These are phyloP conservation scores for Ceratina japonica DNA, from an alignment of 1,140 invertebrate genomes.

Conservation along the genomic window DNA sequence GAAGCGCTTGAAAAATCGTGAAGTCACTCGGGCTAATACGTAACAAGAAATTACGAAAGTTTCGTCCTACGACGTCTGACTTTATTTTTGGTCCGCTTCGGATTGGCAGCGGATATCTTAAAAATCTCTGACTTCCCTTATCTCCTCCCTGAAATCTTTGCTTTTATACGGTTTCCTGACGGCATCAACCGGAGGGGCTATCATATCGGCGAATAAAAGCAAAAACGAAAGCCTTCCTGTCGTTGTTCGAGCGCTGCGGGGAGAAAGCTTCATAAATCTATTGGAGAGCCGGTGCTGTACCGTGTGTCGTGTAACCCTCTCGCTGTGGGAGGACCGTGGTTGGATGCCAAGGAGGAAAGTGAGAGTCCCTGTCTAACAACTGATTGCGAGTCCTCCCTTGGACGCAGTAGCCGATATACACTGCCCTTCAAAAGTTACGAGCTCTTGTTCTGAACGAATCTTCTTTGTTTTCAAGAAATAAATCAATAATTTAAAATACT, in stretches of 20 bases:
- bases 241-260: slow-evolving; percentile 61
- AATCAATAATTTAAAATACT: too few relatives aligned
- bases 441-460: too few relatives aligned
- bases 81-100: too few relatives aligned
- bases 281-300: slow-evolving; percentile 33
- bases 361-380: slow-evolving; percentile 59
- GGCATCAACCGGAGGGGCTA: background rate
- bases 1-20: too few relatives aligned
- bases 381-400: slow-evolving; percentile 7
- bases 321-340: slow-evolving; percentile 45
- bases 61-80: too few relatives aligned
- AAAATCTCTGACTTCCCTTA: too few relatives aligned
- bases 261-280: slow-evolving; percentile 75
- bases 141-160: too few relatives aligned
- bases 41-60: too few relatives aligned
- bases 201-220: slow-evolving; percentile 55
- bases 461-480: too few relatives aligned
- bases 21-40: too few relatives aligned
- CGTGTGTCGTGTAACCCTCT: slow-evolving; percentile 64
- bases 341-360: slow-evolving; percentile 62
- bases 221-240: slow-evolving; percentile 47
- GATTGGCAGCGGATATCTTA: too few relatives aligned
- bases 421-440: too few relatives aligned
- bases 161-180: background rate
- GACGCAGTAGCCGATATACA: background rate